A percentile compares a stretch with the other conserved stretches of the same genome.
Evolutionary conservation across 2,888 invertebrate genomes (phyloP).

Genomic region (Drosophila cyrtoloma): DNA sequence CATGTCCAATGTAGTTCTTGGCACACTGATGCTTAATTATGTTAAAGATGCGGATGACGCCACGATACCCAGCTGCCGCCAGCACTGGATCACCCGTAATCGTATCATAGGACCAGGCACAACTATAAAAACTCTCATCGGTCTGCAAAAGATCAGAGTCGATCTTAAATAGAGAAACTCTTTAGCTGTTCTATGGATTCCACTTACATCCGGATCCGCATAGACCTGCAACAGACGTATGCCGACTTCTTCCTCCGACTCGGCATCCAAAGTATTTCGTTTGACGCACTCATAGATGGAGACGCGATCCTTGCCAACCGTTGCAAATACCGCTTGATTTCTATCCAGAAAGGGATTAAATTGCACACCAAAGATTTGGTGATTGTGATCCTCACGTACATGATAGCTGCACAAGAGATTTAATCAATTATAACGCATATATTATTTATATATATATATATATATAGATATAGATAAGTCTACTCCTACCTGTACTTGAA

Average conservation of each 20-base stretch:
- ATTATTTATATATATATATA: too few relatives aligned
- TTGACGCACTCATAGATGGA: slow-evolving; percentile 95
- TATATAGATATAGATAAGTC: not conserved
- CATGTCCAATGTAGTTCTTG: slow-evolving; percentile 95
- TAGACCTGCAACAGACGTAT: slow-evolving; percentile 95
- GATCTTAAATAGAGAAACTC: not conserved
- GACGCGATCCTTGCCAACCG: slow-evolving; percentile 96
- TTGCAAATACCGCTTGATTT: slow-evolving; percentile 95
- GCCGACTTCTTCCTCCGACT: slow-evolving; percentile 90
- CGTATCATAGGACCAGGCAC: slow-evolving; percentile 97
- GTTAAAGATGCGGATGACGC: slow-evolving; percentile 95
- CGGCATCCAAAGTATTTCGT: slow-evolving; percentile 19
- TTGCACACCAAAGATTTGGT: slow-evolving; percentile 96
- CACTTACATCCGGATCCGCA: slow-evolving; percentile 94
- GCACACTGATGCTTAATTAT: slow-evolving; percentile 93
- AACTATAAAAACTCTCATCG: slow-evolving; percentile 98
- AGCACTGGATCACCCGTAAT: slow-evolving; percentile 92
- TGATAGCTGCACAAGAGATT: slow-evolving; percentile 87
- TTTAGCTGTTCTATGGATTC: not conserved
- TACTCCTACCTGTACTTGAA: slow-evolving; percentile 87
- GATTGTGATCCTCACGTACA: slow-evolving; percentile 96
- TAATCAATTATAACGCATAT: not conserved
- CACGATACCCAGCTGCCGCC: slow-evolving; percentile 96
- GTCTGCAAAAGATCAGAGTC: slow-evolving; percentile 86
- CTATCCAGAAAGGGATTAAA: slow-evolving; percentile 95